Base-by-base conservation (phyloP, 2,797 vertebrate genomes). In the Hydrocynus forskahlii region DNA sequence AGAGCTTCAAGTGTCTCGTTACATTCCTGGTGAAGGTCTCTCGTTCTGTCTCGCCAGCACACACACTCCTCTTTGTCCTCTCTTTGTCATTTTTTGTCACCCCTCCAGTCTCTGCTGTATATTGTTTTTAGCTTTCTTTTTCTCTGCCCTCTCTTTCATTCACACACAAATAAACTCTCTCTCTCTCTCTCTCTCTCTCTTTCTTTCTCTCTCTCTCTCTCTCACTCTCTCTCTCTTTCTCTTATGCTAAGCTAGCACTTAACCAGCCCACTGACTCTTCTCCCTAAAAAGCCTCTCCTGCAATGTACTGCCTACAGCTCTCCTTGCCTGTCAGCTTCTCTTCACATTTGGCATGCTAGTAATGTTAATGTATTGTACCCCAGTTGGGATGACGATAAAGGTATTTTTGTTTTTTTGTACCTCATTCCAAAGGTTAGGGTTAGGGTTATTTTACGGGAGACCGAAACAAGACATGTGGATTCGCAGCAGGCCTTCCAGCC, bases 281-380 rank as follows among this genome's bases (percentile, higher is more conserved):
- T 74, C 62, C 74, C 83, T 74, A 70, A 86, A 87, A 88, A 84
- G 71, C 73, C 59, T 25, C 76, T 84, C 43, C 21, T 43, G 76
- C 75, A 64, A 81, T 82, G 64, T 67, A 29, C 75, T 83, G 85
- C 75, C 76, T 85, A 75, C 82, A 81, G 86, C 85, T 62, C 83
- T 60, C 86, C 60, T 86, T 88, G 89, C 74, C 89, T 92, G 84
- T 91, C 89, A 91, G 85, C 83, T 88, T 40, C 75, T 81, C 82
- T 78, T 64, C 90, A 88, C 78, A 87, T 90, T 78, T 88, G 88
- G 81, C 25, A 48, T 78, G 83, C 79, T 90, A 79, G 60, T 55
- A 70, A 7, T 66, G n/a, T n/a, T 80, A 76, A 81, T 59, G 76
- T 55, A 17, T 23, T 55, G 21, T 14, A 64, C 45, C 4, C 7